Percentiles rank a stretch among this genome's conserved stretches.
These are phyloP conservation scores for Galleria mellonella DNA, from an alignment of 1,140 invertebrate species.

Conservation along the genomic window DNA sequence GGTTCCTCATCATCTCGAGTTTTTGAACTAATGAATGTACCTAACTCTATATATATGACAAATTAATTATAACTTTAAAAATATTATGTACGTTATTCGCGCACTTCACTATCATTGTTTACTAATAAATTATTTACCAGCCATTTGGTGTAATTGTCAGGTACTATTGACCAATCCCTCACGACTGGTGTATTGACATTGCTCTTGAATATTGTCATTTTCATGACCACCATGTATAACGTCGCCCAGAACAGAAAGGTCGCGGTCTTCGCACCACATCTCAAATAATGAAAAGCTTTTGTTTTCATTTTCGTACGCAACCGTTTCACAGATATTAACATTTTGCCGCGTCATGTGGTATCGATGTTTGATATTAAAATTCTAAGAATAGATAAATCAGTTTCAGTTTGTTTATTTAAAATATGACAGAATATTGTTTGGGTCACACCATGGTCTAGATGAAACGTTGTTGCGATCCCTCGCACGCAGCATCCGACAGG, in stretches of 20 bases:
- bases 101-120: no score
- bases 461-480: background rate
- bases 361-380: no score
- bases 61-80: no score
- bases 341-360: conserved; percentile 49
- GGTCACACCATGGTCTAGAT: no score
- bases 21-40: no score
- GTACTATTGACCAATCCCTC: conserved; percentile 48
- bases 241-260: conserved; percentile 69
- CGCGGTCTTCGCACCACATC: conserved; percentile 61
- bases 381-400: no score
- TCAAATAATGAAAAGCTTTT: conserved; percentile 47
- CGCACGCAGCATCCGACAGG: conserved; percentile 43
- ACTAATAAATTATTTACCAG: conserved; percentile 32
- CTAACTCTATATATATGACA: no score
- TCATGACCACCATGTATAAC: conserved; percentile 68
- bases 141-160: conserved; percentile 68
- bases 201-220: conserved; percentile 67
- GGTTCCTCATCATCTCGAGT: no score
- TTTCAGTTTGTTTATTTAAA: no score
- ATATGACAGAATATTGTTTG: no score
- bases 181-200: conserved; percentile 22
- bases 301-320: conserved; percentile 40
- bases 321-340: conserved; percentile 50
- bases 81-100: no score